Conservation (phyloP, 2,888 invertebrate species). For the Lepas anatifera region DNA sequence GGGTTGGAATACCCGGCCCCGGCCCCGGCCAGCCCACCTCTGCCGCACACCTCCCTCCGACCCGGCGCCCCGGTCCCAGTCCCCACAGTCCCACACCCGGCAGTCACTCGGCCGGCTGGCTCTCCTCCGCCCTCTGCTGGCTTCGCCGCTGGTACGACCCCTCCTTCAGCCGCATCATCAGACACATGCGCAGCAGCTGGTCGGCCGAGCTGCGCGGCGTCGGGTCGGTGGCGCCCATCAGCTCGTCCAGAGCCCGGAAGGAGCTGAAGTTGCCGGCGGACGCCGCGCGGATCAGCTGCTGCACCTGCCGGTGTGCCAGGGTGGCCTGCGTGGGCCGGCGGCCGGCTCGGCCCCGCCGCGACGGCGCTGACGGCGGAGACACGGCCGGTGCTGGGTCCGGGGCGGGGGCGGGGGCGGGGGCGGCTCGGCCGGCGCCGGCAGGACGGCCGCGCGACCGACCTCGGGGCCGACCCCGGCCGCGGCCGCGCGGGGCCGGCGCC, state of each 20-base stretch:
- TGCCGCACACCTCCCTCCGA: too few relatives aligned
- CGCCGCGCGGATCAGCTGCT: not conserved
- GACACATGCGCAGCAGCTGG: conserved; percentile 10
- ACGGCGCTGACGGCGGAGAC: not conserved
- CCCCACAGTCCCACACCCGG: too few relatives aligned
- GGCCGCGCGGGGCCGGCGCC: not conserved
- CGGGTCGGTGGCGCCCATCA: not conserved
- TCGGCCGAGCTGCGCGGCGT: not conserved
- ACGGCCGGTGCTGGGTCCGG: too few relatives aligned
- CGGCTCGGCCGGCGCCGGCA: too few relatives aligned
- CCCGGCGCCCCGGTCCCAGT: too few relatives aligned
- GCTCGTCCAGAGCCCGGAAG: conserved; percentile 1
- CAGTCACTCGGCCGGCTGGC: too few relatives aligned
- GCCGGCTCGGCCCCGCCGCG: not conserved
- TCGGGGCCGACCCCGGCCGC: not conserved
- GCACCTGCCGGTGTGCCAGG: not conserved
- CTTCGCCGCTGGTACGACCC: not conserved
- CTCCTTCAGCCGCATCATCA: not conserved
- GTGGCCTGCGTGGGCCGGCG: not conserved
- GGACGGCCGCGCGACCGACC: not conserved
- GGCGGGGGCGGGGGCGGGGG: not conserved
- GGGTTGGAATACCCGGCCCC: too few relatives aligned
- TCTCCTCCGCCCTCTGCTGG: too few relatives aligned
- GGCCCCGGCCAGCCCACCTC: too few relatives aligned
- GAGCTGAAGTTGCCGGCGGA: not conserved